These are phyloP conservation scores for Candoia aspera DNA, from an alignment of 2,113 vertebrate genomes.

Conservation along the genomic window DNA sequence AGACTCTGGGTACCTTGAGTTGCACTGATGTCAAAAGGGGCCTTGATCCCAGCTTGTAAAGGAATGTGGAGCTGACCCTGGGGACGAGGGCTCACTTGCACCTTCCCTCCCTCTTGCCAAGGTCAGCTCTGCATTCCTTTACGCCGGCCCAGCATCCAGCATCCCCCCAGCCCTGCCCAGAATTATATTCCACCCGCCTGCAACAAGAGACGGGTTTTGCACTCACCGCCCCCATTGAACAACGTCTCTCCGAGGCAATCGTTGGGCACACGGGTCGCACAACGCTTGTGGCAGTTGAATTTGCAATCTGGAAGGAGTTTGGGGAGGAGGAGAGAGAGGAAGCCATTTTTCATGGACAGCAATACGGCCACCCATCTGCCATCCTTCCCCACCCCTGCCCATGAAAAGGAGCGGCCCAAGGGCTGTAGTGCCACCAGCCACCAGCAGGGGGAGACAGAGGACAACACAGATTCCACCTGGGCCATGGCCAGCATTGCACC, in stretches of 20 bases:
- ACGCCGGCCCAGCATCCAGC: too few relatives aligned
- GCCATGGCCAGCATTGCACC: background rate
- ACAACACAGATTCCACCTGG: fast-evolving
- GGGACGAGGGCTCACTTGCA: too few relatives aligned
- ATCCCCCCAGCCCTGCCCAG: background rate
- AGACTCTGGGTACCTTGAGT: too few relatives aligned
- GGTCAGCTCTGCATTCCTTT: background rate
- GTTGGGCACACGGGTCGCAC: constrained; percentile 85
- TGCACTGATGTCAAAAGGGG: too few relatives aligned
- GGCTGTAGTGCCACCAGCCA: background rate
- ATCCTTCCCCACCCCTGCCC: too few relatives aligned
- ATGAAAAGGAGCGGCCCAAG: fast-evolving
- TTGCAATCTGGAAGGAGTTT: constrained; percentile 80
- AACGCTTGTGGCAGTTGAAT: constrained; percentile 92
- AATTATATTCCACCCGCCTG: fast-evolving
- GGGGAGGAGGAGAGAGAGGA: background rate
- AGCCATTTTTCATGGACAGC: background rate
- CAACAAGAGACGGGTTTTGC: fast-evolving
- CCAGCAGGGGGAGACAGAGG: background rate
- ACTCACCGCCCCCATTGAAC: constrained; percentile 78
- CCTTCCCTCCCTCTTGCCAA: too few relatives aligned
- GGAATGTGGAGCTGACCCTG: too few relatives aligned
- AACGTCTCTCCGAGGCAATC: constrained; percentile 86
- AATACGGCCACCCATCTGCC: background rate
- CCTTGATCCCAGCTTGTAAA: too few relatives aligned